A percentile compares a stretch with the other conserved stretches of the same genome.
Evolutionary conservation across 2,888 invertebrate species (phyloP).

Genomic region (Acrobasis repandana): DNA sequence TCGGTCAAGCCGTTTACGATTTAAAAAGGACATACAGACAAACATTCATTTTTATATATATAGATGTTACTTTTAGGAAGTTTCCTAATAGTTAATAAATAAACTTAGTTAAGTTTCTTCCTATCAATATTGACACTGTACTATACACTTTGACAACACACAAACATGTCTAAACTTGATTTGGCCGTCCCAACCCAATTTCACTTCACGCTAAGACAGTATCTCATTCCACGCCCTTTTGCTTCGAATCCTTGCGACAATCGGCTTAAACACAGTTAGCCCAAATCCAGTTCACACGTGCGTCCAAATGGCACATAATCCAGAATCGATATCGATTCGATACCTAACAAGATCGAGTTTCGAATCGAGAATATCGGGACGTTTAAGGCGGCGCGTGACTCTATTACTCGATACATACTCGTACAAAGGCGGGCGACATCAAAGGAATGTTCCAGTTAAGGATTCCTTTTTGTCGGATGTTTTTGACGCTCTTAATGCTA

Average conservation of each 20-base stretch:
- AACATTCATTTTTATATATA: too few species aligned
- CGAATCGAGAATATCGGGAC: constrained; percentile 53
- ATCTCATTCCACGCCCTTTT: constrained; percentile 22
- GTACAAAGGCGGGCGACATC: constrained; percentile 51
- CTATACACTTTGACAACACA: background rate
- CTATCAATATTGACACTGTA: too few species aligned
- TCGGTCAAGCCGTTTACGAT: too few species aligned
- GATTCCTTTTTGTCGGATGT: constrained; percentile 38
- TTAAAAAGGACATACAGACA: too few species aligned
- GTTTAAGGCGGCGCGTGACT: constrained; percentile 69
- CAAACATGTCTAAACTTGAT: constrained; percentile 1
- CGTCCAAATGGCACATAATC: constrained; percentile 43
- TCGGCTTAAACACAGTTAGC: constrained; percentile 37
- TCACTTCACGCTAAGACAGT: constrained; percentile 10
- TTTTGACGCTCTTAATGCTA: constrained; percentile 31
- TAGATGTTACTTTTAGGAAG: too few species aligned
- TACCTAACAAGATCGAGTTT: constrained; percentile 52
- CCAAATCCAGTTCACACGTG: constrained; percentile 42
- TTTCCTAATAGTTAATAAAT: too few species aligned
- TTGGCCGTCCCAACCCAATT: constrained; percentile 9
- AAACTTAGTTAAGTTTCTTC: too few species aligned
- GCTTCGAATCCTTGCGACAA: constrained; percentile 12
- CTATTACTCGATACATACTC: constrained; percentile 65
- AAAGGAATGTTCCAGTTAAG: constrained; percentile 43
- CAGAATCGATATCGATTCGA: constrained; percentile 55